These are phyloP conservation scores for Morelia viridis DNA, from an alignment of 2,797 vertebrate species.

Conservation along the genomic window DNA sequence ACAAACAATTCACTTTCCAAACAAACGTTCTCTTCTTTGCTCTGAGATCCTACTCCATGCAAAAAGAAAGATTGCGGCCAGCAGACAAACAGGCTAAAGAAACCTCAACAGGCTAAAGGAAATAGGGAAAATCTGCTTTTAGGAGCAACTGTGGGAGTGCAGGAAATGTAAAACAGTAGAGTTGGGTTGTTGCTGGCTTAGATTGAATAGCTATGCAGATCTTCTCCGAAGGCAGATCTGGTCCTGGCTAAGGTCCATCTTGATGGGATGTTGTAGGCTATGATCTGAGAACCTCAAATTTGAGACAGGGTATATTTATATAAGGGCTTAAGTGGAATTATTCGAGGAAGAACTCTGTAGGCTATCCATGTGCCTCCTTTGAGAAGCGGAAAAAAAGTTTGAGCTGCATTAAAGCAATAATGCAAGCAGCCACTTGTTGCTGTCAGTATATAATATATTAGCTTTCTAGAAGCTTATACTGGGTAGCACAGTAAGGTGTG, in stretches of 20 bases:
- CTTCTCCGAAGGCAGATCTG: constrained; percentile 3
- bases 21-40: neutral
- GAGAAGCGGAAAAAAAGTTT: neutral
- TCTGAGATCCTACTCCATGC: neutral
- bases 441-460: neutral
- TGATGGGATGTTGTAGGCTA: neutral
- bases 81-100: neutral
- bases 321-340: neutral
- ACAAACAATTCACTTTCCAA: neutral
- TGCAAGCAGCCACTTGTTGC: neutral
- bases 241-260: constrained; percentile 8
- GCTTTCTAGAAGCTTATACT: neutral
- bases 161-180: constrained; percentile 36
- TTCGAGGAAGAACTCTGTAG: neutral
- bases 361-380: neutral
- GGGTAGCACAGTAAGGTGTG: neutral
- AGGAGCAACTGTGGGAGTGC: neutral
- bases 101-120: constrained; percentile 9
- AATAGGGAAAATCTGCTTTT: constrained; percentile 36
- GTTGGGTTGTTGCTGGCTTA: constrained; percentile 10
- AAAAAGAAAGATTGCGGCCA: neutral
- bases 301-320: neutral
- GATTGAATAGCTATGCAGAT: neutral
- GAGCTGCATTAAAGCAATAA: neutral
- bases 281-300: neutral